Percentiles rank a stretch among this genome's conserved stretches.
Conservation (phyloP, 2,113 vertebrate species). For the Microtus pennsylvanicus region DNA sequence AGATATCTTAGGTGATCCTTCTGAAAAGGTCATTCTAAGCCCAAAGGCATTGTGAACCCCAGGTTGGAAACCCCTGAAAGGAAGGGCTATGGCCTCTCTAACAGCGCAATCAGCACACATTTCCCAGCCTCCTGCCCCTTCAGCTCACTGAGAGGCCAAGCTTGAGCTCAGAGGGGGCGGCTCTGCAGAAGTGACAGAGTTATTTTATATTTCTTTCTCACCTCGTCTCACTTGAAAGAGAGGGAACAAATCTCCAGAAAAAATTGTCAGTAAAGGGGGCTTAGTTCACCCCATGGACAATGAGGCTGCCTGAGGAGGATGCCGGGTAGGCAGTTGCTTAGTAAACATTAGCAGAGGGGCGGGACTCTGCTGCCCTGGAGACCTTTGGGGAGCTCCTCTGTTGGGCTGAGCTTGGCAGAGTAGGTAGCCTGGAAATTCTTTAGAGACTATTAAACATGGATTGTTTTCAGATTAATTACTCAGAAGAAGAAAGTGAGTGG, state of each 20-base stretch:
- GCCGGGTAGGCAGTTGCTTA: background rate
- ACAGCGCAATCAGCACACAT: no score
- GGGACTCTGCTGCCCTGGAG: background rate
- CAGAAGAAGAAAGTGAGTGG: slow-evolving; percentile 48
- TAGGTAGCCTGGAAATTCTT: background rate
- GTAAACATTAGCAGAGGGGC: no score
- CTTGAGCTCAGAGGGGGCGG: background rate
- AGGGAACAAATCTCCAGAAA: background rate
- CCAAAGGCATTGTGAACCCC: background rate
- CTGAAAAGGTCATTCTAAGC: background rate
- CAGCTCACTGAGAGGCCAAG: no score
- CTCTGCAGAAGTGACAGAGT: background rate
- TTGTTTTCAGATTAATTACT: slow-evolving; percentile 58
- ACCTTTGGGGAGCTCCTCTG: background rate
- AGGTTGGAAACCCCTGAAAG: background rate
- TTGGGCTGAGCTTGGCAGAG: background rate
- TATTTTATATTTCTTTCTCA: background rate
- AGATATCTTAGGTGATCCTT: background rate
- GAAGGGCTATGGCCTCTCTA: background rate
- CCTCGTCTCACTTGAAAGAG: background rate
- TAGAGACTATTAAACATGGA: background rate
- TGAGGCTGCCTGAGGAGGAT: background rate
- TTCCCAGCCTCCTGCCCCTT: background rate
- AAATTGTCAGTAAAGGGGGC: background rate
- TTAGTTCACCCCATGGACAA: background rate